Evolutionary conservation across 2,888 invertebrate genomes (phyloP).

Genomic region (Harpalus rubripes): DNA sequence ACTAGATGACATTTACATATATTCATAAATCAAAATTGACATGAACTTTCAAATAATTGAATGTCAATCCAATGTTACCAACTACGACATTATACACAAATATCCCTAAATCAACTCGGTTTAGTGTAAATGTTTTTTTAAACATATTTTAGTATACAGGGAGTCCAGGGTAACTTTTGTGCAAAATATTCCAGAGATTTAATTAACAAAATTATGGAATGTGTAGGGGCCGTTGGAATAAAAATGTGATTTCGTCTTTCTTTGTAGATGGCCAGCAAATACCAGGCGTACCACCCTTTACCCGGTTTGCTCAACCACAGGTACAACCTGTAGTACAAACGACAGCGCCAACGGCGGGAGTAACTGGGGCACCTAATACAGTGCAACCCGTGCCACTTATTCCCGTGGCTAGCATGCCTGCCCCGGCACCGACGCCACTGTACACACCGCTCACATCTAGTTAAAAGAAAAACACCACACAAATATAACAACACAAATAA

Average conservation of each 20-base stretch:
- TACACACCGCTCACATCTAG: slow-evolving; percentile 50
- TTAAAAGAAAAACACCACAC: not conserved
- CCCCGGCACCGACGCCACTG: slow-evolving; percentile 10
- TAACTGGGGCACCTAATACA: not conserved
- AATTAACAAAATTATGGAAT: too few species aligned
- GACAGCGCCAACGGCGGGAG: not conserved
- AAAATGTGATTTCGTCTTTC: not conserved
- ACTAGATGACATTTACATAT: too few species aligned
- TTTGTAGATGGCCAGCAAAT: not conserved
- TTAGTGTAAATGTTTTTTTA: too few species aligned
- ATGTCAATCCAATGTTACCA: too few species aligned
- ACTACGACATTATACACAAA: too few species aligned
- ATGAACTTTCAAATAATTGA: too few species aligned
- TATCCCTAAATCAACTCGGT: too few species aligned
- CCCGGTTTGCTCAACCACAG: slow-evolving; percentile 2
- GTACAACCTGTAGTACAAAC: not conserved
- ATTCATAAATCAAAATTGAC: too few species aligned
- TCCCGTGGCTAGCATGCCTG: slow-evolving; percentile 23
- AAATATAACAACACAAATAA: slow-evolving; percentile 9
- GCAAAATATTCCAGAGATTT: too few species aligned
- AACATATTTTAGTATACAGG: too few species aligned
- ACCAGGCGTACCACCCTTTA: not conserved
- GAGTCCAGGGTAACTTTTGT: too few species aligned
- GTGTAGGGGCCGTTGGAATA: too few species aligned
- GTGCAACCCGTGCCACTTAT: slow-evolving; percentile 60